These are phyloP conservation scores for Sitta carolinensis DNA, from an alignment of 2,797 vertebrate genomes.

Conservation along the genomic window DNA sequence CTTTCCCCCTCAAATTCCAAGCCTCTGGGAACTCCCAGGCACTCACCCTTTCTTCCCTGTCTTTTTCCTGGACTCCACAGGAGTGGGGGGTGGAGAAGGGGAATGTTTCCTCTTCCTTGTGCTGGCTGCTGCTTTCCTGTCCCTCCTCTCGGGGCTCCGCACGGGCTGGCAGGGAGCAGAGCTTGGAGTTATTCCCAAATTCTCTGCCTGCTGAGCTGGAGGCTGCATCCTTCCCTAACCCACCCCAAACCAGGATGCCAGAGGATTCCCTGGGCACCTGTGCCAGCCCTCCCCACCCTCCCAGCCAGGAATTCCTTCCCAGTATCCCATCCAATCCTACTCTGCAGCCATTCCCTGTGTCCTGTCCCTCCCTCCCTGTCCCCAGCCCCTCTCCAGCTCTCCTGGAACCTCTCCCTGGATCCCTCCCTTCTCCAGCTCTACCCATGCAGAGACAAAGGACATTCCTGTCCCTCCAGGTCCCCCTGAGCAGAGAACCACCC, in stretches of 20 bases:
- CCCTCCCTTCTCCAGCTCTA: not conserved
- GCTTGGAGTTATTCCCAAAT: not conserved
- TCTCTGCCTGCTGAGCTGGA: accelerated
- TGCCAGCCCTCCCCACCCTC: not conserved
- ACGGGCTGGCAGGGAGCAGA: slow-evolving; percentile 80
- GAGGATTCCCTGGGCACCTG: not conserved
- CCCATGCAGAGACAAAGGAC: not conserved
- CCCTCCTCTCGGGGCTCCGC: slow-evolving; percentile 95
- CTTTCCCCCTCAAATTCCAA: not conserved
- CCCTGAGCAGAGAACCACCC: not conserved
- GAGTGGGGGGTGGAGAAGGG: slow-evolving; percentile 89
- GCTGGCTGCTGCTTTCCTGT: slow-evolving; percentile 89
- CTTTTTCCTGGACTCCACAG: slow-evolving; percentile 92
- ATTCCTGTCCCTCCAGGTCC: accelerated
- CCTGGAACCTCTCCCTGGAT: not conserved
- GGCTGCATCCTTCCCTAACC: not conserved
- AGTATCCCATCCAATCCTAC: accelerated
- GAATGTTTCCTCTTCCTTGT: slow-evolving; percentile 94
- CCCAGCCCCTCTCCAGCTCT: not conserved
- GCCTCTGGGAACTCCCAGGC: not conserved
- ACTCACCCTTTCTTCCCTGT: slow-evolving; percentile 93
- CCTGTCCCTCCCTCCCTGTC: not conserved
- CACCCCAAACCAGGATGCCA: not conserved
- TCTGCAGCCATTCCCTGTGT: not conserved
- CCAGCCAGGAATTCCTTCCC: not conserved